These are phyloP conservation scores for Anguilla japonica DNA, from an alignment of 2,113 vertebrate genomes.

Conservation along the genomic window DNA sequence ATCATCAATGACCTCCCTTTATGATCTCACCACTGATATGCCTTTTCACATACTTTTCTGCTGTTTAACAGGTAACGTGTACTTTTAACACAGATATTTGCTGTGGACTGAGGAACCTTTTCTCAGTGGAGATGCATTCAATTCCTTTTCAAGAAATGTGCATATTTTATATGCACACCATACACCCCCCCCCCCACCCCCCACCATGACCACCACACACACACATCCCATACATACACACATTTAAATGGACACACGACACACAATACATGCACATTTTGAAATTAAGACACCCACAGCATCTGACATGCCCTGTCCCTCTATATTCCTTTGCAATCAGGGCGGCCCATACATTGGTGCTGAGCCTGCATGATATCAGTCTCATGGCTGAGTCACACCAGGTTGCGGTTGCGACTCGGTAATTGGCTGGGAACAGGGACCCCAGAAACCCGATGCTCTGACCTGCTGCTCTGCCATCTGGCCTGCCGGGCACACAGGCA, in stretches of 20 bases:
- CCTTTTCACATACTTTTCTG: too few relatives aligned
- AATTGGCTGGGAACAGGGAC: not conserved
- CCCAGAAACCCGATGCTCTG: not conserved
- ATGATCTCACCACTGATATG: too few relatives aligned
- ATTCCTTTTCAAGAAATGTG: not conserved
- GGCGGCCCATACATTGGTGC: not conserved
- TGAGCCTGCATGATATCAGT: not conserved
- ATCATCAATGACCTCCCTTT: too few relatives aligned
- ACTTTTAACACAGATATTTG: too few relatives aligned
- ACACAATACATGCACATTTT: not conserved
- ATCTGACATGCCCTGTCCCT: too few relatives aligned
- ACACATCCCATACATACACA: not conserved
- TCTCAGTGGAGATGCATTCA: not conserved
- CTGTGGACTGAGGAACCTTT: not conserved
- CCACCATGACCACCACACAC: not conserved
- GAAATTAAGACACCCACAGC: too few relatives aligned
- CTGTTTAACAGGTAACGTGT: too few relatives aligned
- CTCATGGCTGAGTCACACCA: not conserved
- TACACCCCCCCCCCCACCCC: not conserved
- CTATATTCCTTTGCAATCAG: not conserved
- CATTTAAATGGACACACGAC: not conserved
- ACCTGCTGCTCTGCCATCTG: not conserved
- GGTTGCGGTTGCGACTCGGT: not conserved
- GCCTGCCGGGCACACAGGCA: not conserved
- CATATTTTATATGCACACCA: not conserved